These are phyloP conservation scores for Microplitis deprimator DNA, from an alignment of 2,888 invertebrate genomes.

Conservation along the genomic window DNA sequence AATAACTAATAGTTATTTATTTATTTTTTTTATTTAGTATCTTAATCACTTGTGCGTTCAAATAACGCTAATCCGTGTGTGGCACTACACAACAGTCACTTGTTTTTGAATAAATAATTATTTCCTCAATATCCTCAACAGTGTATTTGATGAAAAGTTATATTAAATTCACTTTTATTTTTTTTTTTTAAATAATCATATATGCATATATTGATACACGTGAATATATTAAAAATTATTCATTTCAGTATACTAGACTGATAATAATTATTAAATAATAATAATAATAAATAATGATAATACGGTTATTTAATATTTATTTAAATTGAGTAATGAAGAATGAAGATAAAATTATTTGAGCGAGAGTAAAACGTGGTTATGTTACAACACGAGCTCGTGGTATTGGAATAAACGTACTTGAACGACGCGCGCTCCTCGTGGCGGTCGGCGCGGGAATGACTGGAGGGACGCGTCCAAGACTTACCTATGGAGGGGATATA, in stretches of 20 bases:
- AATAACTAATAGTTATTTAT: background rate
- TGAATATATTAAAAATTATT: background rate
- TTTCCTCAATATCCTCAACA: background rate
- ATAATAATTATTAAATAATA: background rate
- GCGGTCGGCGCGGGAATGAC: conserved; percentile 68
- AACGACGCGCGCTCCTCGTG: conserved; percentile 61
- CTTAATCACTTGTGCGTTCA: background rate
- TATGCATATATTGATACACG: background rate
- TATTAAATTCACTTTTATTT: background rate
- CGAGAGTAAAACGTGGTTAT: conserved; percentile 45
- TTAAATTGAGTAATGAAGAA: conserved; percentile 23
- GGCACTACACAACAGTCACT: background rate
- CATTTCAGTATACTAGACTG: background rate
- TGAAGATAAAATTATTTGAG: background rate
- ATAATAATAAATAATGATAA: background rate
- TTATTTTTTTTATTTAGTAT: background rate
- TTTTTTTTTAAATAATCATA: background rate
- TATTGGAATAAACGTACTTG: conserved; percentile 53
- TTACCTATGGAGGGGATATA: conserved; percentile 10
- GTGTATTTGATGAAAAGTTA: background rate
- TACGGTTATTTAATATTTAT: background rate
- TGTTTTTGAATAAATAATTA: background rate
- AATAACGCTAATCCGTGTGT: background rate
- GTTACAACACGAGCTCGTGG: conserved; percentile 50
- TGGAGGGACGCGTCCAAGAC: conserved; percentile 55